These are phyloP conservation scores for Carlito syrichta DNA, from an alignment of 2,113 vertebrate species.

Conservation along the genomic window DNA sequence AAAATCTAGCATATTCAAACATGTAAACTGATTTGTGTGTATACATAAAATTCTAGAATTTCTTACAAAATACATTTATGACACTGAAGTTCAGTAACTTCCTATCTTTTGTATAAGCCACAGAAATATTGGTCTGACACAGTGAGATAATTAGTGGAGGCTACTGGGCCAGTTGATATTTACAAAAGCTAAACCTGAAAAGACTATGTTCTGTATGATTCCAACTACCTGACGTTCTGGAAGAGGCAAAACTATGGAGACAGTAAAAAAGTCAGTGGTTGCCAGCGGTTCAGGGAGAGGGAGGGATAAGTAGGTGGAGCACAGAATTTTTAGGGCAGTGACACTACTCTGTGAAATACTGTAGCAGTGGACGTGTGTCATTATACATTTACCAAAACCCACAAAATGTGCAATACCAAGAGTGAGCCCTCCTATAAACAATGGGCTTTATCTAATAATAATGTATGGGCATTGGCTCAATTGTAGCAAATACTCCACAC, in stretches of 20 bases:
- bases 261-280: not conserved
- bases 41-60: constrained; percentile 16
- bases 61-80: not conserved
- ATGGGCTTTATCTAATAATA: not conserved
- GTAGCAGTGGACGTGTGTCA: not conserved
- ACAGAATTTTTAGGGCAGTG: not conserved
- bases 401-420: not conserved
- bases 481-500: not conserved
- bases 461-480: not conserved
- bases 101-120: not conserved
- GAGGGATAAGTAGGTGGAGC: not conserved
- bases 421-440: not conserved
- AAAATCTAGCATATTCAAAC: not conserved
- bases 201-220: not conserved
- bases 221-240: not conserved
- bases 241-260: not conserved
- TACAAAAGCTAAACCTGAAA: not conserved
- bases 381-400: not conserved
- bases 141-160: not conserved
- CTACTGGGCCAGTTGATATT: not conserved
- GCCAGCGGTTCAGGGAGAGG: not conserved
- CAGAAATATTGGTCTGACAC: not conserved
- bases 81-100: not conserved
- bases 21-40: not conserved
- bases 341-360: not conserved